Base-by-base conservation (phyloP, 2,888 invertebrate genomes). In the Pristionchus fissidentatus region DNA sequence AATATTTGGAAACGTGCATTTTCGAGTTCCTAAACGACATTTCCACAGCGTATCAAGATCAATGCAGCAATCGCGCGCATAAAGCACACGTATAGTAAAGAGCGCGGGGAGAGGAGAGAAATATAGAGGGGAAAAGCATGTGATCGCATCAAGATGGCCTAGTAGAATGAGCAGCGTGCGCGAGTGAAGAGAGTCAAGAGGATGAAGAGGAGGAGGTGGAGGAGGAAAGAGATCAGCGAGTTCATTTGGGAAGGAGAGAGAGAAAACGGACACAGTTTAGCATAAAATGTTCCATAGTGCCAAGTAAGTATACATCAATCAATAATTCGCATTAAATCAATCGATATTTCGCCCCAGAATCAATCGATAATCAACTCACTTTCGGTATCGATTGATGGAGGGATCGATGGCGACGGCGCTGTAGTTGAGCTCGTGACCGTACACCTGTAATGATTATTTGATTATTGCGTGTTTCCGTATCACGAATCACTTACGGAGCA, bases 391-490 rank as follows among this genome's bases (percentile, higher is more conserved):
- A 43, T 49, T 60, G 19, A 0, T 8, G 0, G 43, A 26, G 1
- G 49, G 60, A 43, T 80, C 80, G 60, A 90, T 86, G 8, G 86
- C 89, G 77, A 96, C 97, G 93, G 96, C 96, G 92, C 97, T 95
- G 93, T 97, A 98, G 89, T 94, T 94, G 93, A 98, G 99, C 93
- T 97, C 96, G 88, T 96, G 94, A 29, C 98, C 98, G 93, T 98
- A 99, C 83, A 98, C 94, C 94, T 84, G 57, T 1, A 83, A 57
- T 41, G 10, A 2, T 22, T n/a, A n/a, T n/a, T n/a, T n/a, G n/a
- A n/a, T n/a, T n/a, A n/a, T n/a, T n/a, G n/a, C n/a, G n/a, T n/a
- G n/a, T n/a, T n/a, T n/a, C n/a, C n/a, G n/a, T n/a, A n/a, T n/a
- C n/a, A n/a, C n/a, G n/a, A n/a, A n/a, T n/a, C n/a, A n/a, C n/a